phyloP scores from a whole-genome alignment of 2,113 vertebrate species.

The Clupea harengus region DNA sequence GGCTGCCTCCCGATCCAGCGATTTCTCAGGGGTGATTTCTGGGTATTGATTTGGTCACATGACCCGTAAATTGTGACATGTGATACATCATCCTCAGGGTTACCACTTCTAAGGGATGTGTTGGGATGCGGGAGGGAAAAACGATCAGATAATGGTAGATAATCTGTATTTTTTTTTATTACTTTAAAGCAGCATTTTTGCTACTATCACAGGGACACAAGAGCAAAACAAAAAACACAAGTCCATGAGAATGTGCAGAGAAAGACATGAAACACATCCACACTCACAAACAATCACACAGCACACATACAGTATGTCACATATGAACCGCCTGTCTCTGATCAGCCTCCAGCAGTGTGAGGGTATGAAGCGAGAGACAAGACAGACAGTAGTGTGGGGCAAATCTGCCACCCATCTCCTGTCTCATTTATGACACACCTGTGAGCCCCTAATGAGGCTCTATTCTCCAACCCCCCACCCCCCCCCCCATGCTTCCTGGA shows the following conservation, averaged over 20 bases:
- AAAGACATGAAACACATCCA: not conserved
- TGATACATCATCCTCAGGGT: constrained; percentile 27
- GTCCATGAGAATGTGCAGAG: constrained; percentile 6
- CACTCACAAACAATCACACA: not conserved
- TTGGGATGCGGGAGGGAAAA: not conserved
- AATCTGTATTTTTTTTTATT: not conserved
- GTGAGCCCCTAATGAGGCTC: constrained; percentile 64
- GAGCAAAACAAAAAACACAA: not conserved
- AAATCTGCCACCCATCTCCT: constrained; percentile 57
- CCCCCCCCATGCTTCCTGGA: constrained; percentile 43
- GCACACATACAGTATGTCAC: constrained; percentile 16
- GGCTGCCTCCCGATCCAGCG: constrained; percentile 42
- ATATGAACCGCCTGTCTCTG: constrained; percentile 19
- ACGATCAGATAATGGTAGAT: not conserved
- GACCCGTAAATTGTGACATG: constrained; percentile 39
- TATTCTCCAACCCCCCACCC: constrained; percentile 36
- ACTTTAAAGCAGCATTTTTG: not conserved
- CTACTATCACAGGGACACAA: not conserved
- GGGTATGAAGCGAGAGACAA: constrained; percentile 2
- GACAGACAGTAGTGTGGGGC: constrained; percentile 57
- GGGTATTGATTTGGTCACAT: constrained; percentile 59
- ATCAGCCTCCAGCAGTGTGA: constrained; percentile 20
- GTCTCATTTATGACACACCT: constrained; percentile 55
- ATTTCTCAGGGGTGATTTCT: constrained; percentile 53
- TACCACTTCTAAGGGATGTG: constrained; percentile 8